Evolutionary conservation across 2,888 invertebrate genomes (phyloP).

Genomic region (Tenthredo scrophulariae): DNA sequence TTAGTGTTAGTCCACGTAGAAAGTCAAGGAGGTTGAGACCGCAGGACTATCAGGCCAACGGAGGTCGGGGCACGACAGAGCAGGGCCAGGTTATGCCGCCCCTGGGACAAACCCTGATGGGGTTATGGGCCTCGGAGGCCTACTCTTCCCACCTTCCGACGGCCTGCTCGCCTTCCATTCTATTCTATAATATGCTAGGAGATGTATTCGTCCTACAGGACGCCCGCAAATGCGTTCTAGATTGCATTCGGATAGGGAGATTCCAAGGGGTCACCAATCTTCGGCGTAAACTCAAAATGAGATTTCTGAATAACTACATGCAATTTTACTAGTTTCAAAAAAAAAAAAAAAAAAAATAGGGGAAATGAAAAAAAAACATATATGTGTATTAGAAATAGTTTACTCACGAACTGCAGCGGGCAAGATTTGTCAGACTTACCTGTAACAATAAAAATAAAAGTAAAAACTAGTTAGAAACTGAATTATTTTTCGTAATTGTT

Average conservation of each 20-base stretch:
- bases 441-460: conserved; percentile 25
- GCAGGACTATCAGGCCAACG: conserved; percentile 67
- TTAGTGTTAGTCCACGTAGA: conserved; percentile 2
- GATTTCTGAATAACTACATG: conserved; percentile 65
- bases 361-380: conserved; percentile 35
- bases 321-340: background rate
- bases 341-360: conserved; percentile 69
- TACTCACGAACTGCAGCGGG: conserved; percentile 29
- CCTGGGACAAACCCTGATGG: conserved; percentile 79
- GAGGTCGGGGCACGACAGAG: conserved; percentile 60
- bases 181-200: conserved; percentile 76
- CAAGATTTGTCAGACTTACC: conserved; percentile 10
- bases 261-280: conserved; percentile 67
- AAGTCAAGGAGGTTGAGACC: conserved; percentile 63
- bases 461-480: background rate
- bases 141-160: conserved; percentile 75
- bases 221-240: conserved; percentile 75
- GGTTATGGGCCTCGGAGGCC: conserved; percentile 82
- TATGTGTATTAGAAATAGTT: background rate
- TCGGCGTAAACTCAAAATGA: conserved; percentile 69
- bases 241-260: conserved; percentile 74
- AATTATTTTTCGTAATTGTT: background rate
- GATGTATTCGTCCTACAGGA: conserved; percentile 73
- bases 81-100: conserved; percentile 71
- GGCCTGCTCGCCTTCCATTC: conserved; percentile 76